A percentile compares a stretch with the other conserved stretches of the same genome.
Conservation (phyloP, 2,113 vertebrate species). For the Otolemur garnettii region DNA sequence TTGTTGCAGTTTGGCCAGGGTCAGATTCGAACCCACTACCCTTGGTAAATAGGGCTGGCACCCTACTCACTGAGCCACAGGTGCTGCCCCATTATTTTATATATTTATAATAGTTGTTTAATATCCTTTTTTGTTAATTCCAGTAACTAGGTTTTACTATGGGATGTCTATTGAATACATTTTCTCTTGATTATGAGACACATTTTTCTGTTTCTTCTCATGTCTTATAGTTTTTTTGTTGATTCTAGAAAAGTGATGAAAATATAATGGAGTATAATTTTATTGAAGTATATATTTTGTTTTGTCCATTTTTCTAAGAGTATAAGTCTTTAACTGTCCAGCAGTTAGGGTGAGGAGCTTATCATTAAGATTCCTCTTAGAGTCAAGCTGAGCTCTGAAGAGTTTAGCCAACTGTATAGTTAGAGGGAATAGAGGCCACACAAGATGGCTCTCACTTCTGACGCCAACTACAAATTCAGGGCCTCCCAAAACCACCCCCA, state of each 20-base stretch:
- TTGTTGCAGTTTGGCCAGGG: no score
- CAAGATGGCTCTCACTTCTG: background rate
- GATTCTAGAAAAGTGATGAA: background rate
- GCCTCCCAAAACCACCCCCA: background rate
- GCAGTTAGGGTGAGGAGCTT: background rate
- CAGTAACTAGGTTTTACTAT: background rate
- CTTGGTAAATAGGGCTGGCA: no score
- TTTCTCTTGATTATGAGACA: constrained; percentile 7
- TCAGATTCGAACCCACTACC: no score
- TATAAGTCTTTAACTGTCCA: background rate
- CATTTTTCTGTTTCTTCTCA: background rate
- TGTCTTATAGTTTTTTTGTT: background rate
- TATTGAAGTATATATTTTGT: background rate
- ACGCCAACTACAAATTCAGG: background rate
- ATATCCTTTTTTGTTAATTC: background rate
- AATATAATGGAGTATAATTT: background rate
- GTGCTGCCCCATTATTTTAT: background rate
- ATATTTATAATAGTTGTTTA: background rate
- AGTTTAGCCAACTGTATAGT: background rate
- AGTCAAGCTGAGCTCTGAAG: background rate
- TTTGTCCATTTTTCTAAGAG: background rate
- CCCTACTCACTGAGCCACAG: no score
- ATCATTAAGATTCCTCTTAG: background rate
- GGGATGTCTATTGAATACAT: background rate
- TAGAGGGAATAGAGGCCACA: background rate